Conservation (phyloP, 2,888 invertebrate genomes). For the Epinotia nisella region DNA sequence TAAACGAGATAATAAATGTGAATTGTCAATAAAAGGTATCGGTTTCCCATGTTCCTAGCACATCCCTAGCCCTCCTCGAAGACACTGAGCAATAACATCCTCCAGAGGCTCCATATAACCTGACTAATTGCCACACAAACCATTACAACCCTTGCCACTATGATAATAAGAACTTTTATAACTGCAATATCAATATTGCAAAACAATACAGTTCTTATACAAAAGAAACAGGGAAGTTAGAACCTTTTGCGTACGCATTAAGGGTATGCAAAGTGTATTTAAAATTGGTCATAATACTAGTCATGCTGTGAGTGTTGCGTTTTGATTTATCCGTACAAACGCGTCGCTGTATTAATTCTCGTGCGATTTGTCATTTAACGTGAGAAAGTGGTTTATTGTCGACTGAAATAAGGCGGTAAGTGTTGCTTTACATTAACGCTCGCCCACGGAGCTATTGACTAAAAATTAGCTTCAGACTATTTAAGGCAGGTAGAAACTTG, state of each 20-base stretch:
- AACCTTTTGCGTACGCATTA: constrained; percentile 44
- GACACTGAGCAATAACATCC: constrained; percentile 80
- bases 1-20: background rate
- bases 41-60: constrained; percentile 52
- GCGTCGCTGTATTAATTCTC: constrained; percentile 74
- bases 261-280: constrained; percentile 38
- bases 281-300: constrained; percentile 38
- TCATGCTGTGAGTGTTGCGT: constrained; percentile 64
- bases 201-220: constrained; percentile 47
- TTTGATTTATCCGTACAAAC: constrained; percentile 75
- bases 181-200: constrained; percentile 50
- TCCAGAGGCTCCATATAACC: constrained; percentile 62
- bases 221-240: constrained; percentile 44
- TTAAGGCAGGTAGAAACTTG: background rate
- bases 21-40: background rate
- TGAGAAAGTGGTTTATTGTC: constrained; percentile 80
- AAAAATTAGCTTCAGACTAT: constrained; percentile 46
- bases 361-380: constrained; percentile 78
- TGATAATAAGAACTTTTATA: constrained; percentile 38
- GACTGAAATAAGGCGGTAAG: constrained; percentile 63
- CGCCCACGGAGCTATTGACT: constrained; percentile 55
- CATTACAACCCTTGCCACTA: constrained; percentile 43
- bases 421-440: constrained; percentile 45
- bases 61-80: constrained; percentile 67
- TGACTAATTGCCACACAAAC: constrained; percentile 36